Conservation (phyloP, 2,797 vertebrate species). For the Coracias cyanogaster region DNA sequence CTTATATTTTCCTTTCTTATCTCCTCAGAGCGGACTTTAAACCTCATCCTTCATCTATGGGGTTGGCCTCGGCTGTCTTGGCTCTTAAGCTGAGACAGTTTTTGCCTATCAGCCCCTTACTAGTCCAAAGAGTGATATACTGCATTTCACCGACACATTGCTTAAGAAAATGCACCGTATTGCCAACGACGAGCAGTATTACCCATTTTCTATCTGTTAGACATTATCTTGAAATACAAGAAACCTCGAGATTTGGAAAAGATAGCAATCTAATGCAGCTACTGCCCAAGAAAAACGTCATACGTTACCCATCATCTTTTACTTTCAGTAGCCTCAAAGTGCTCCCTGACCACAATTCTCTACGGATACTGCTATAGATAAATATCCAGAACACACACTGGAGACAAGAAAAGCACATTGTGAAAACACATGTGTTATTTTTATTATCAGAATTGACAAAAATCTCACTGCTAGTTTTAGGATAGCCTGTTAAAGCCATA, state of each 20-base stretch:
- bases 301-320: neutral
- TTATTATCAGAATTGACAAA: slow-evolving; percentile 24
- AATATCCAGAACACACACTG: neutral
- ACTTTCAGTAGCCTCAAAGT: neutral
- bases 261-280: neutral
- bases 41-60: neutral
- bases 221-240: neutral
- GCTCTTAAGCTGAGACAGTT: neutral
- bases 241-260: neutral
- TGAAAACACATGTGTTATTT: neutral
- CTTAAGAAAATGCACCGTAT: neutral
- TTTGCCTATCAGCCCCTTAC: neutral
- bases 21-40: neutral
- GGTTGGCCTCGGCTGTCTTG: neutral
- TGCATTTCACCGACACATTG: neutral
- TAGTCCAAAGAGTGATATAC: neutral
- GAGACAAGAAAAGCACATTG: neutral
- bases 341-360: neutral
- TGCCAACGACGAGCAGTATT: neutral
- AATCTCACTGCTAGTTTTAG: neutral
- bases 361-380: neutral
- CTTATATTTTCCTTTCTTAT: neutral
- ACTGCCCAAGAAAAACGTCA: neutral
- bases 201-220: neutral
- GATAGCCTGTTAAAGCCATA: neutral